Evolutionary conservation across 2,113 vertebrate genomes (phyloP), one percentile per base, ranked within the genome.

Genomic region (Cyphomyrus discorhynchus): DNA sequence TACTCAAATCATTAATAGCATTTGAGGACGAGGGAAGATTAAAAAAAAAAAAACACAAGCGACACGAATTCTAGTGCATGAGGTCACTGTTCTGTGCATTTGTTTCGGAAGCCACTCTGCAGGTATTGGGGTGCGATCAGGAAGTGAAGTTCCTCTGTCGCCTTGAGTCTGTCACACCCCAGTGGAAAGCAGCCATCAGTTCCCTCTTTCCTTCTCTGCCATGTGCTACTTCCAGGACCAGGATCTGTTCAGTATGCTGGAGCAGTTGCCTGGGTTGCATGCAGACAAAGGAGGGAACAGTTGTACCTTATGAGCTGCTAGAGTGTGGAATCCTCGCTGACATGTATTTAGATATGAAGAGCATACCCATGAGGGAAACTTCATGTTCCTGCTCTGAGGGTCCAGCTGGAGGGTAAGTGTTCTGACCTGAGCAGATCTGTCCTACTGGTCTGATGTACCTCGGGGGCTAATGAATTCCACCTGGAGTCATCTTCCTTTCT

Each of bases 51-150:
- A 95, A 94, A 94, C 94, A 95, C 92, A 24, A 92, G 91, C 49
- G 1, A 92, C 91, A 84, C 52, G 90, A 91, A 91, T 93, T 93
- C 93, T 92, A 93, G 96, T 93, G 93, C 95, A 95, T 95, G 94
- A 96, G 95, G 95, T 96, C 95, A 96, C 93, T 91, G 95, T 96
- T 96, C 96, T 95, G 95, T 95, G 93, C 95, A 94, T 96, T 95
- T 96, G 95, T 93, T 8, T 91, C 92, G 93, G 96, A 95, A 96
- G 95, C 96, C 96, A 96, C 94, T 97, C 95, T 77, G 89, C 96
- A 97, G 95, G 96, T 93, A 95, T 66, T 47, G 95, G 92, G 95
- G 91, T 95, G 90, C 94, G 96, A 97, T 97, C 95, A 95, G 96
- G 97, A 96, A 95, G 96, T 96, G 96, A 95, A 92, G 91, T 93